Evolutionary conservation across 2,888 invertebrate genomes (phyloP), one percentile per base, ranked within the genome.

Genomic region (Platycheirus albimanus): DNA sequence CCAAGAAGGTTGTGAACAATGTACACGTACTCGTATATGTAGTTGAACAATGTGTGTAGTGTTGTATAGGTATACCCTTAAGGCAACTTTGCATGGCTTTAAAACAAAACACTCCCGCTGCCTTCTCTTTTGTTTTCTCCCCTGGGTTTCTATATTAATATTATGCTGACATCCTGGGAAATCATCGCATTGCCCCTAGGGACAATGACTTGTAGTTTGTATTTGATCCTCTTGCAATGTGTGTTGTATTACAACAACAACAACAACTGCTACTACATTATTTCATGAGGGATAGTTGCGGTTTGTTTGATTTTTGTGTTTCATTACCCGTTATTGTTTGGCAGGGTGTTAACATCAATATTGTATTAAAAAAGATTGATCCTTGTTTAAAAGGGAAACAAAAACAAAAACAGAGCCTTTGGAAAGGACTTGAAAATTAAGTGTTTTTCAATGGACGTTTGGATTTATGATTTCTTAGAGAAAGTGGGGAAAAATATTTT

Each of bases 141-240:
- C 51, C 15, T 49, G 24, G 30, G 47, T 47, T 19, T 20, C n/a
- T 33, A n/a, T 47, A 54, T 56, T 24, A 20, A 56, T 75, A 75
- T 85, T 84, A 84, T 67, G 85, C 79, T 86, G 86, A 86, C 85
- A 86, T 85, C 87, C 79, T 85, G 87, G 86, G 86, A 87, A 87
- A 87, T 87, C 87, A 87, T 86, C 77, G 78, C 76, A 75, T 74
- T 72, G 74, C 80, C 85, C 84, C 38, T 20, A 24, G 69, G 69
- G 69, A 43, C 54, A 56, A 49, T 70, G 69, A 30, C 67, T 79
- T 63, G 47, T 41, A 54, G 13, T 45, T 66, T 56, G 38, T 63
- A 11, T 69, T 56, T 69, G 69, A 79, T 79, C 67, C 54, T 20
- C 38, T 38, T 45, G 54, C 43, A 61, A 36, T 74, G 77, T 61